phyloP scores from a whole-genome alignment of 2,888 invertebrate genomes.

The Prostheceraeus crozeri region DNA sequence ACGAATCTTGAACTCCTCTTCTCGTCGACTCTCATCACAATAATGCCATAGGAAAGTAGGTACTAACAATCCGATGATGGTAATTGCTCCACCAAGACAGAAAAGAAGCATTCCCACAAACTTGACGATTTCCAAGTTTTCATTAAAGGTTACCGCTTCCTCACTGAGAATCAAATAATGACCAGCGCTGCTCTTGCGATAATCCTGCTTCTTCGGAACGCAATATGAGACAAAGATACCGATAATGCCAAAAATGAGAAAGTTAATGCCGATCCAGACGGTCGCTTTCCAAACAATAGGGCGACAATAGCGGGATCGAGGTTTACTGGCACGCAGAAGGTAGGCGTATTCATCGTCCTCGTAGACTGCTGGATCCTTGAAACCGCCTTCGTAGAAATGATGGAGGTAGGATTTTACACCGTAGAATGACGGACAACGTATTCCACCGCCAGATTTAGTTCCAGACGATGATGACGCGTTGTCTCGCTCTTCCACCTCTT shows the following conservation, averaged over 20 bases:
- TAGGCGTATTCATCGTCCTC: slow-evolving; percentile 56
- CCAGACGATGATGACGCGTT: too few relatives aligned
- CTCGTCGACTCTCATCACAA: background rate
- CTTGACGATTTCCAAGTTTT: slow-evolving; percentile 58
- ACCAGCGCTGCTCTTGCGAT: slow-evolving; percentile 53
- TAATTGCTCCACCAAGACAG: slow-evolving; percentile 56
- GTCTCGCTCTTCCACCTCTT: too few relatives aligned
- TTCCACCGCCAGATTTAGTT: too few relatives aligned
- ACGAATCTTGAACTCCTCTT: too few relatives aligned
- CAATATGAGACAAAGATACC: slow-evolving; percentile 59
- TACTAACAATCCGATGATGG: slow-evolving; percentile 26
- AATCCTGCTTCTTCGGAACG: slow-evolving; percentile 55
- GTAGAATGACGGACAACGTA: slow-evolving; percentile 39
- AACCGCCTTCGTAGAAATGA: slow-evolving; percentile 57
- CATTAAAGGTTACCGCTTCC: slow-evolving; percentile 57
- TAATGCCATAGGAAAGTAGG: slow-evolving; percentile 29
- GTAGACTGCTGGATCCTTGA: slow-evolving; percentile 49
- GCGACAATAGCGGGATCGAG: slow-evolving; percentile 39
- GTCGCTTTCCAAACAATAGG: slow-evolving; percentile 58
- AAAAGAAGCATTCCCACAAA: slow-evolving; percentile 59
- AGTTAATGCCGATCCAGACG: slow-evolving; percentile 58
- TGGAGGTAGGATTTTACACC: slow-evolving; percentile 60
- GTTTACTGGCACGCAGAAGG: slow-evolving; percentile 51
- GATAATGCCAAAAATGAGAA: slow-evolving; percentile 58
- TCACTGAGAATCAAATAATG: slow-evolving; percentile 53